phyloP scores from a whole-genome alignment of 2,797 vertebrate species.

The Mormyrops attenuatus region DNA sequence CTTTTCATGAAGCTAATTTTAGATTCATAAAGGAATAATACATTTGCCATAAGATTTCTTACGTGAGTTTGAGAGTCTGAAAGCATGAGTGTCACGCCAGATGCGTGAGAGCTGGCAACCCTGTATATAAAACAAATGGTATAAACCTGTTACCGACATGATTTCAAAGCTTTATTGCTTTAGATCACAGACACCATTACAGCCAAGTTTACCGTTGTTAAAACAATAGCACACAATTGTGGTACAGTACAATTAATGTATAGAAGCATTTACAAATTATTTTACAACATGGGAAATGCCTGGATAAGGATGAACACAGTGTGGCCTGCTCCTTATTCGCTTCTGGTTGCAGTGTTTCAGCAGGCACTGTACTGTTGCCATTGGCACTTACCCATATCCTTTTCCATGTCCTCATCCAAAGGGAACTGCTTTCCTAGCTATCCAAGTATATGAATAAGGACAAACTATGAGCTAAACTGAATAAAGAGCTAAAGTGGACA shows the following conservation, averaged over 20 bases:
- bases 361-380: not conserved
- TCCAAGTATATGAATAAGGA: not conserved
- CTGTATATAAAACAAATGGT: not conserved
- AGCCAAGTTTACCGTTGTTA: constrained; percentile 61
- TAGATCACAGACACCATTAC: constrained; percentile 59
- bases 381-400: not conserved
- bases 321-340: constrained; percentile 20
- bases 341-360: not conserved
- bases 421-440: not conserved
- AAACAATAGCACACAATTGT: constrained; percentile 70
- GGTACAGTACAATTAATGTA: constrained; percentile 66
- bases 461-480: not conserved
- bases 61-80: not conserved
- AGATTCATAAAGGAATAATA: too few species aligned
- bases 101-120: not conserved
- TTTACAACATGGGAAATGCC: constrained; percentile 54
- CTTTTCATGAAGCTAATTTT: too few species aligned
- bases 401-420: not conserved
- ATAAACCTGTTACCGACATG: not conserved
- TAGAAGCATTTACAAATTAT: constrained; percentile 62
- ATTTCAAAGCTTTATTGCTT: constrained; percentile 71
- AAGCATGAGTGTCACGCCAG: not conserved
- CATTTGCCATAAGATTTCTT: not conserved
- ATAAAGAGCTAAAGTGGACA: not conserved
- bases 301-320: constrained; percentile 36